Percentiles rank a stretch among this genome's conserved stretches.
These are phyloP conservation scores for Sminthurinus aureus DNA, from an alignment of 2,888 invertebrate species.

Conservation along the genomic window DNA sequence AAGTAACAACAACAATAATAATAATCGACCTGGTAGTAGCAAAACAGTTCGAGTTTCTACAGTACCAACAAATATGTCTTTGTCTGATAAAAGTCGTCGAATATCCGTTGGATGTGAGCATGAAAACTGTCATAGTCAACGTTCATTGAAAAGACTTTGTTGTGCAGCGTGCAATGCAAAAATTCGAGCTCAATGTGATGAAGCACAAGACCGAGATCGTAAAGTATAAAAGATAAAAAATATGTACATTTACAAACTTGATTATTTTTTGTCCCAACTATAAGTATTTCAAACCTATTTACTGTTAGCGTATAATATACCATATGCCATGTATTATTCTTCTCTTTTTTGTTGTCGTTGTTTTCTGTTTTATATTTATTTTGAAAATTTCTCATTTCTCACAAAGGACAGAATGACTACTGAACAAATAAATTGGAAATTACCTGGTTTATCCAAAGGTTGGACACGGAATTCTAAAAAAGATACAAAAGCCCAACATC, in stretches of 20 bases:
- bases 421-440: constrained; percentile 13
- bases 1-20: no score
- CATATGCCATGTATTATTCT: no score
- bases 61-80: background rate
- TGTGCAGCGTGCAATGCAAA: constrained; percentile 51
- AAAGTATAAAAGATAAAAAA: constrained; percentile 2
- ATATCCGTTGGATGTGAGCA: background rate
- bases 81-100: background rate
- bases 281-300: no score
- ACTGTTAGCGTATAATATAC: no score
- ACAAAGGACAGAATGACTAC: background rate
- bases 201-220: constrained; percentile 31
- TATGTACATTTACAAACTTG: no score
- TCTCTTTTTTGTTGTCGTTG: background rate
- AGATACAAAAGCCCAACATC: constrained; percentile 27
- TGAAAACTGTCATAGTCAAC: background rate
- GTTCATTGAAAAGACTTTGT: constrained; percentile 39
- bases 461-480: constrained; percentile 21
- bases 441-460: constrained; percentile 19
- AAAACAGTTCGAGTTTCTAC: background rate
- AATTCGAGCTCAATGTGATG: constrained; percentile 30
- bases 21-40: background rate
- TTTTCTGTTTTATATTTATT: no score
- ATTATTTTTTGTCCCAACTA: no score
- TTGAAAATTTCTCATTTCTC: background rate